Percentiles rank a stretch among this genome's conserved stretches.
phyloP scores from a whole-genome alignment of 1,140 invertebrate genomes.

The Bombus balteatus region DNA sequence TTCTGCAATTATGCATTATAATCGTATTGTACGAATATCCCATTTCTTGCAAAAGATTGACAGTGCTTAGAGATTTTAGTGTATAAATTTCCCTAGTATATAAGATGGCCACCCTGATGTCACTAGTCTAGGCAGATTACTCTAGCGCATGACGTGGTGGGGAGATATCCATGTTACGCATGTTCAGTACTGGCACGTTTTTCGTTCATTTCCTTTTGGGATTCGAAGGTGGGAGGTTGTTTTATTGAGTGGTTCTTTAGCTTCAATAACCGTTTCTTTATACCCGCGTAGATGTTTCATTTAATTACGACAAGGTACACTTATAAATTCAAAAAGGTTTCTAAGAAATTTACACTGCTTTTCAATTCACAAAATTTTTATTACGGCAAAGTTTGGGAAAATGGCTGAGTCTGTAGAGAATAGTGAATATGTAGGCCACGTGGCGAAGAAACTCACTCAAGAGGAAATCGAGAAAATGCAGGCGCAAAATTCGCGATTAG shows the following conservation, averaged over 20 bases:
- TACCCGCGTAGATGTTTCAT: conserved; percentile 1
- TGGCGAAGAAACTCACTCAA: conserved; percentile 83
- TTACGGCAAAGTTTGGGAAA: conserved; percentile 3
- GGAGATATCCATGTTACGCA: neutral
- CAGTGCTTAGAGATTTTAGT: neutral
- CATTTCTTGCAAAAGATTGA: neutral
- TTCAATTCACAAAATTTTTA: neutral
- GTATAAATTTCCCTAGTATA: neutral
- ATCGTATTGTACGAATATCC: neutral
- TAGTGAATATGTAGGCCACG: conserved; percentile 75
- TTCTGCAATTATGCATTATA: neutral
- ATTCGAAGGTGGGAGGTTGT: conserved; percentile 30
- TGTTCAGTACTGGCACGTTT: neutral
- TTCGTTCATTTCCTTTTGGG: conserved; percentile 67
- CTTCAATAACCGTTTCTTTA: neutral
- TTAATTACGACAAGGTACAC: neutral
- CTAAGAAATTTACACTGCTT: too few relatives aligned
- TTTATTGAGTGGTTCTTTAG: too few relatives aligned
- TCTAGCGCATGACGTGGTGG: neutral
- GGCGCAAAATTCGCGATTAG: conserved; percentile 87
- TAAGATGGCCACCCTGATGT: neutral
- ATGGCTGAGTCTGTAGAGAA: conserved; percentile 50
- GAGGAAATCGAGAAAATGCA: conserved; percentile 85
- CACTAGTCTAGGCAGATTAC: neutral
- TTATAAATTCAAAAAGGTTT: neutral